Evolutionary conservation across 2,888 invertebrate genomes (phyloP), one percentile per base, ranked within the genome.

Genomic region (Drosophila testacea): DNA sequence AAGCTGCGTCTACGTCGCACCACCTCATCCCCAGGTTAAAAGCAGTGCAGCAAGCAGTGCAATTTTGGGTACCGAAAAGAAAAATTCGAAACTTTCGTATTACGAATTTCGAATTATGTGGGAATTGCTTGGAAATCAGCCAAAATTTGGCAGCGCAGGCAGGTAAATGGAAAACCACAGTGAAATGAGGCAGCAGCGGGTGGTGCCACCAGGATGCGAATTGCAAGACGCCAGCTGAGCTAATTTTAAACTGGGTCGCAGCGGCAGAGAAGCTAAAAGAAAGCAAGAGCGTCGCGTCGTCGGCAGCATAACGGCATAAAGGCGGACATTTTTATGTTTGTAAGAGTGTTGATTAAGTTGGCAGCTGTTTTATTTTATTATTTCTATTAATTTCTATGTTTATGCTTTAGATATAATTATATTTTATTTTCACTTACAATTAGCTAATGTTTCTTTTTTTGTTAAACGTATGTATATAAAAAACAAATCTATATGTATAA

Each of bases 11-110:
- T 84, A 39, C 76, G 82, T 39, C 89, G 83, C 36, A 79, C 71
- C 50, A 87, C 73, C 48, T 88, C 83, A 13, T 84, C 83, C 30
- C 89, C 89, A n/a, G 83, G 88, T 30, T 84, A 84, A 59, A 59
- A 16, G 28, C 28, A 28, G 22, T 11, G 54, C 62, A 51, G 60
- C 10, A 22, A 22, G 46, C 44, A 27, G 27, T 10, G 41, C 42
- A 28, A 22, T 22, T 39, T 32, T 39, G 59, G 30, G 27, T 32
- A 36, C 28, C 38, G 10, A 5, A 22, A 32, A 27, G 32, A 28
- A 30, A 39, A 22, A 22, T 22, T 22, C 22, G 22, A 22, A 22
- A 22, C 22, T 22, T 30, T 46, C 34, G 36, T 28, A 27, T 44
- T 47, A 32, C 27, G 57, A 50, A 48, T 11, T 56, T 51, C 60